These are phyloP conservation scores for Lagopus muta DNA, from an alignment of 2,113 vertebrate genomes.

Conservation along the genomic window DNA sequence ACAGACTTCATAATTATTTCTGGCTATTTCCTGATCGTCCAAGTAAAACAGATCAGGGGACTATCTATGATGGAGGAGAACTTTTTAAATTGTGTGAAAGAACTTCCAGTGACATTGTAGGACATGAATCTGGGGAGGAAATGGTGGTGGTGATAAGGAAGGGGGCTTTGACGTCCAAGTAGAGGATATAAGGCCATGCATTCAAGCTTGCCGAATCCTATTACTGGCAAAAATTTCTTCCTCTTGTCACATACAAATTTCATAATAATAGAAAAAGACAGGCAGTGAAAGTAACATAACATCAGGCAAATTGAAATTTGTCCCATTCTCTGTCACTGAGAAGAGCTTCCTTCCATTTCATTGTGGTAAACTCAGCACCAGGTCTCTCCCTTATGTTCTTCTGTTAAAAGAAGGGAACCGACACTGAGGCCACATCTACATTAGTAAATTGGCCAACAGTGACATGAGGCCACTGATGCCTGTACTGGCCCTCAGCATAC, in stretches of 20 bases:
- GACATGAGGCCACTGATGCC: not conserved
- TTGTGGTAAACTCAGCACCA: conserved; percentile 17
- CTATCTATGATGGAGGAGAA: not conserved
- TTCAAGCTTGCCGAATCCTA: not conserved
- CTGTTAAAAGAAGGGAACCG: not conserved
- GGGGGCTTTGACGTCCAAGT: not conserved
- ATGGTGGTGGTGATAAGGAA: not conserved
- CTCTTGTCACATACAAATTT: not conserved
- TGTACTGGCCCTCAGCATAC: not conserved
- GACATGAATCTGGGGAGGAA: not conserved
- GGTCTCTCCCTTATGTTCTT: not conserved
- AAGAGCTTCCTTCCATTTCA: not conserved
- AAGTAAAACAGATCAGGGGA: not conserved
- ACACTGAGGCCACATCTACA: not conserved
- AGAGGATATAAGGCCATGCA: not conserved
- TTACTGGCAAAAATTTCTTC: not conserved
- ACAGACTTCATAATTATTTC: not conserved
- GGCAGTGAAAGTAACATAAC: not conserved
- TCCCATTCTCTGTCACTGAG: not conserved
- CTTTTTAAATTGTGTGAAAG: rapidly evolving
- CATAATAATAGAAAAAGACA: not conserved
- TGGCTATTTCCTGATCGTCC: not conserved
- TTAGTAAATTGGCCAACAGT: not conserved
- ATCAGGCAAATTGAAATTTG: not conserved
- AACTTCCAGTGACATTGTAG: not conserved